Percentiles rank a stretch among this genome's conserved stretches.
Evolutionary conservation across 2,888 invertebrate genomes (phyloP).

Genomic region (Cheilosia impressa): DNA sequence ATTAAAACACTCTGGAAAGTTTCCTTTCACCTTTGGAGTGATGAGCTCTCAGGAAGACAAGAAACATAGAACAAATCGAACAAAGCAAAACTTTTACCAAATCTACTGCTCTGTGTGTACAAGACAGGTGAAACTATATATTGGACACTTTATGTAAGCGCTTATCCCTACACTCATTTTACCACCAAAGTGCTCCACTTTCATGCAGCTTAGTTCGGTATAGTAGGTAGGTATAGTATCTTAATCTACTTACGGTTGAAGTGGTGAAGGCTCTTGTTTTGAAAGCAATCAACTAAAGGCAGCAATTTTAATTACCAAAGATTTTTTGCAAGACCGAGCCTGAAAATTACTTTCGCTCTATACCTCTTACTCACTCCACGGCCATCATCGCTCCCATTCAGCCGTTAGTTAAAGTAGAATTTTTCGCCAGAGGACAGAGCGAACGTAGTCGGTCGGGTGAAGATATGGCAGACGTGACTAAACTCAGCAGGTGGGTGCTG

Average conservation of each 20-base stretch:
- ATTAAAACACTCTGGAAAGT: too few species aligned
- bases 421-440: conserved; percentile 17
- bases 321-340: conserved; percentile 77
- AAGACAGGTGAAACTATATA: not conserved
- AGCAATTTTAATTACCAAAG: conserved; percentile 75
- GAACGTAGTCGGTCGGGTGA: not conserved
- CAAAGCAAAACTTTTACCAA: too few species aligned
- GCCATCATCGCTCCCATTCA: not conserved
- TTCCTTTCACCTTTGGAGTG: too few species aligned
- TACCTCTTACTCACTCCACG: not conserved
- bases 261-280: conserved; percentile 40
- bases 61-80: too few species aligned
- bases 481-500: conserved; percentile 27
- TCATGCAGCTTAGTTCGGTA: conserved; percentile 28
- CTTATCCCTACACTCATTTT: not conserved
- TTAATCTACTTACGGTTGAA: conserved; percentile 51
- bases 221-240: too few species aligned
- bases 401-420: not conserved
- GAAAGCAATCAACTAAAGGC: conserved; percentile 63
- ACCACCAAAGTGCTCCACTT: conserved; percentile 28
- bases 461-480: conserved; percentile 24
- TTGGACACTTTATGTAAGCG: conserved; percentile 8
- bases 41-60: too few species aligned
- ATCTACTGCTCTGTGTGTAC: too few species aligned
- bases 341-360: conserved; percentile 76